These are phyloP conservation scores for Plagodis dolabraria DNA, from an alignment of 2,888 invertebrate species.

Conservation along the genomic window DNA sequence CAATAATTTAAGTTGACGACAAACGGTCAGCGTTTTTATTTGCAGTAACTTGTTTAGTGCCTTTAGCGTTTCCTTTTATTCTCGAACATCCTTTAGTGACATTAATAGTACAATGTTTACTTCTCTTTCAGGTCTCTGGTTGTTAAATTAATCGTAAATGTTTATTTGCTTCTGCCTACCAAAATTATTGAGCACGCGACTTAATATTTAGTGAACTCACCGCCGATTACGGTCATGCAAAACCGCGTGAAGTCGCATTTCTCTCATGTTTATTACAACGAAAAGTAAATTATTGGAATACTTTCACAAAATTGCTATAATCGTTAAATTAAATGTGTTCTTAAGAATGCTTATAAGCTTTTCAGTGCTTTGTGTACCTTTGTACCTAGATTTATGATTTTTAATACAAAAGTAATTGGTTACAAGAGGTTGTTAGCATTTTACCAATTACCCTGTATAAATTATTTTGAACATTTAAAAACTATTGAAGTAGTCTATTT, in stretches of 20 bases:
- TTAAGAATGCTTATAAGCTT: constrained; percentile 20
- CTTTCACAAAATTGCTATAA: constrained; percentile 25
- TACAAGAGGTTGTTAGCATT: too few relatives aligned
- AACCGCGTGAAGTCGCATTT: constrained; percentile 55
- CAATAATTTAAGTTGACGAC: constrained; percentile 30
- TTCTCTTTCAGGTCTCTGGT: constrained; percentile 40
- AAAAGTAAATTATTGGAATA: constrained; percentile 38
- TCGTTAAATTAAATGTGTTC: constrained; percentile 27
- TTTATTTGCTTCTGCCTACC: constrained; percentile 55
- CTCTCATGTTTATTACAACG: constrained; percentile 50
- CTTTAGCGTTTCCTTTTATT: constrained; percentile 30
- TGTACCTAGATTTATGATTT: constrained; percentile 15
- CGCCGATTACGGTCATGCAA: constrained; percentile 62
- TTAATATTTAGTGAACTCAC: constrained; percentile 62
- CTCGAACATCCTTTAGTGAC: constrained; percentile 33
- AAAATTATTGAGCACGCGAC: constrained; percentile 67
- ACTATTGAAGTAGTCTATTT: too few relatives aligned
- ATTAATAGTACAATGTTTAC: constrained; percentile 42
- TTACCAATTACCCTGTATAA: too few relatives aligned
- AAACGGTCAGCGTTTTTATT: constrained; percentile 32
- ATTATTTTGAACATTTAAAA: background rate
- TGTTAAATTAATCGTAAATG: constrained; percentile 59
- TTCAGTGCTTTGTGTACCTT: constrained; percentile 18
- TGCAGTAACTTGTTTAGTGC: constrained; percentile 32
- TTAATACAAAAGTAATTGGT: background rate